Percentiles rank a stretch among this genome's conserved stretches.
Evolutionary conservation across 2,797 vertebrate genomes (phyloP).

Genomic region (Micrastur ruficollis): DNA sequence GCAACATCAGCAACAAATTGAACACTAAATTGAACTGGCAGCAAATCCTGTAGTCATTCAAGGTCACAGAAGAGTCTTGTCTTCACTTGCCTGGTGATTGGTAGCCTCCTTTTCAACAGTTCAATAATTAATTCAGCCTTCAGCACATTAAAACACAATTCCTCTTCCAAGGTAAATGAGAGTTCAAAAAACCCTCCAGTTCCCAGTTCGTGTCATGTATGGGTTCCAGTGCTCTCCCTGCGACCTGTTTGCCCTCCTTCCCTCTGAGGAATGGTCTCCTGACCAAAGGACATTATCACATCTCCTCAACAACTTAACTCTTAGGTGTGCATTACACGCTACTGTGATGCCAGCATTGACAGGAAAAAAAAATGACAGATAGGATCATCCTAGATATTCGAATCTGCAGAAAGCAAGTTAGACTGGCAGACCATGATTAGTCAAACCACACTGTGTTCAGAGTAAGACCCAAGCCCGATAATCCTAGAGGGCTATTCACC

Average conservation of each 20-base stretch:
- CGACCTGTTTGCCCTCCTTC: not conserved
- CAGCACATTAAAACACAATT: slow-evolving; percentile 20
- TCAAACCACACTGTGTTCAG: not conserved
- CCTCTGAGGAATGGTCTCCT: not conserved
- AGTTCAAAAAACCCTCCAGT: not conserved
- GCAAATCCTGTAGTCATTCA: slow-evolving; percentile 46
- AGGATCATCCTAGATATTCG: not conserved
- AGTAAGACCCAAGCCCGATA: not conserved
- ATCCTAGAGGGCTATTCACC: not conserved
- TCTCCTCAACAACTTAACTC: not conserved
- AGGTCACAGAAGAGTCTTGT: slow-evolving; percentile 18
- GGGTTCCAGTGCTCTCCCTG: not conserved
- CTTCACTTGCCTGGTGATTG: slow-evolving; percentile 21
- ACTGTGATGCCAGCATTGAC: not conserved
- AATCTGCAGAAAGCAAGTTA: not conserved
- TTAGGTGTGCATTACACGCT: not conserved
- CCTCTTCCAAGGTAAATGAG: slow-evolving; percentile 17
- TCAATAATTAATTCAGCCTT: slow-evolving; percentile 33
- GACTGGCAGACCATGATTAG: not conserved
- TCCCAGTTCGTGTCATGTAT: not conserved
- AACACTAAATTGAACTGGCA: slow-evolving; percentile 29
- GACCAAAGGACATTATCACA: not conserved
- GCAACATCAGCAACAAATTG: slow-evolving; percentile 36
- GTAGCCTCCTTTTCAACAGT: slow-evolving; percentile 25
- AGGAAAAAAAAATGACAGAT: not conserved